A percentile compares a stretch with the other conserved stretches of the same genome.
Evolutionary conservation across 2,113 vertebrate species (phyloP).

Genomic region (Antechinus stuartii): DNA sequence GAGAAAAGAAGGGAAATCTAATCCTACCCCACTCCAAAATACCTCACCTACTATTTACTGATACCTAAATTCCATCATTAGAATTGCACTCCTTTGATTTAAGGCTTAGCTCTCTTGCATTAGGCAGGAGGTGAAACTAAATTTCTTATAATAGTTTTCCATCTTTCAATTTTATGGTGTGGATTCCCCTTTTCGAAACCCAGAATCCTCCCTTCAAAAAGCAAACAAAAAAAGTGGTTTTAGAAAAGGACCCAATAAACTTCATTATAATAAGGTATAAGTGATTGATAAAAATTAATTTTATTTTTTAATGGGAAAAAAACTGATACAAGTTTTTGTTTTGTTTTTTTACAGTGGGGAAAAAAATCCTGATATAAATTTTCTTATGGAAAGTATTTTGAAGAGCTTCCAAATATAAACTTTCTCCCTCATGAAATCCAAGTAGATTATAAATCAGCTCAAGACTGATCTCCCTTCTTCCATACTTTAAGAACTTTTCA

Average conservation of each 20-base stretch:
- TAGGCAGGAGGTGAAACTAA: not conserved
- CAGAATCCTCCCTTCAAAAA: not conserved
- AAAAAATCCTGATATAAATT: not conserved
- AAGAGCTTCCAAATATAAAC: not conserved
- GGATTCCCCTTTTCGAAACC: not conserved
- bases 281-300: not conserved
- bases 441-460: not conserved
- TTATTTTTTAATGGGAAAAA: not conserved
- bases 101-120: not conserved
- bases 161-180: not conserved
- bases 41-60: not conserved
- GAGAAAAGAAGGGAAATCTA: not conserved
- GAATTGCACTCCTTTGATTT: not conserved
- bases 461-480: not conserved
- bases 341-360: too few relatives aligned
- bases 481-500: not conserved
- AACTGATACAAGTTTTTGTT: not conserved
- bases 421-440: not conserved
- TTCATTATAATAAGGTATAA: not conserved
- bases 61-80: not conserved
- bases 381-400: not conserved
- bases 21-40: not conserved
- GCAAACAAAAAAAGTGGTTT: not conserved
- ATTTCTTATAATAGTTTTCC: not conserved
- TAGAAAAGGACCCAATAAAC: not conserved